Percentiles rank a stretch among this genome's conserved stretches.
These are phyloP conservation scores for Halcyon leucocephala DNA, from an alignment of 2,797 vertebrate species.

Conservation along the genomic window DNA sequence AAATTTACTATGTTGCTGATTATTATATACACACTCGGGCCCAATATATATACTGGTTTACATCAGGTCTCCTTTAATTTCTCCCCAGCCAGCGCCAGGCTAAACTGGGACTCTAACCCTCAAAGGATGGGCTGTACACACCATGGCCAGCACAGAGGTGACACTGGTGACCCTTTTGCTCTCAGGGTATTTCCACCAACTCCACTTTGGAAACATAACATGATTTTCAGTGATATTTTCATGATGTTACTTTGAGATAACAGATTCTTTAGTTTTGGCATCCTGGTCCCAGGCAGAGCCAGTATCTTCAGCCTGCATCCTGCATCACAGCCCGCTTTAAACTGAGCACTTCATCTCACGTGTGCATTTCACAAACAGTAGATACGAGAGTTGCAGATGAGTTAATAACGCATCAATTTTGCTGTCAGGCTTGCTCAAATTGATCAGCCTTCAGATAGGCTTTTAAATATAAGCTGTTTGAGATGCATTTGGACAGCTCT, in stretches of 20 bases:
- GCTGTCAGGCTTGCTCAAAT: neutral
- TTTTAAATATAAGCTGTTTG: neutral
- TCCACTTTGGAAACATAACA: neutral
- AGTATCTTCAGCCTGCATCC: neutral
- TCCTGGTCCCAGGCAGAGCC: neutral
- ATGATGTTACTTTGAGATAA: neutral
- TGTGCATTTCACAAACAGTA: neutral
- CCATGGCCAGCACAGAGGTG: neutral
- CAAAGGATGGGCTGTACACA: neutral
- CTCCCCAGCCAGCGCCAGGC: neutral
- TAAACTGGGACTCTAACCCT: neutral
- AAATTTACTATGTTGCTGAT: neutral
- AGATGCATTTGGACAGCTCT: neutral
- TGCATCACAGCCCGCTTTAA: neutral
- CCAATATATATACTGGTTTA: neutral
- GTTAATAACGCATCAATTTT: neutral
- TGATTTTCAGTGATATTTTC: neutral
- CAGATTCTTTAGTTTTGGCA: neutral
- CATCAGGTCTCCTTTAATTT: neutral
- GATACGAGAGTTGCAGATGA: neutral
- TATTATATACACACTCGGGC: neutral
- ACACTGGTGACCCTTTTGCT: neutral
- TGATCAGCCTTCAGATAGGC: neutral
- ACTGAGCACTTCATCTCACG: neutral
- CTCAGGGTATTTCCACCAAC: neutral